Percentiles rank a stretch among this genome's conserved stretches.
Evolutionary conservation across 2,888 invertebrate genomes (phyloP).

Genomic region (Punctoribates punctum): DNA sequence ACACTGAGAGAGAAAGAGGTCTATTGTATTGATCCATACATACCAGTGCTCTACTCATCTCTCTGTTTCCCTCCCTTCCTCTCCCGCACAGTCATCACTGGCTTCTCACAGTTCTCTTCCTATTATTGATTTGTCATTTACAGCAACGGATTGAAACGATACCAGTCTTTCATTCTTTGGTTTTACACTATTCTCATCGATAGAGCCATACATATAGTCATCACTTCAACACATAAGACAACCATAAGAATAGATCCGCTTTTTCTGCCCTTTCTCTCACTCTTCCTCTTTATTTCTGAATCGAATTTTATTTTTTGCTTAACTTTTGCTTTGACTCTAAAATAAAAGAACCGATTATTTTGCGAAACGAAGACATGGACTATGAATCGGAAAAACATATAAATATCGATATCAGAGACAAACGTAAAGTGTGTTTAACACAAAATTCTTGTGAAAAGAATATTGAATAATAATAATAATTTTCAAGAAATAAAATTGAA

Average conservation of each 20-base stretch:
- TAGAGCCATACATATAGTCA: neutral
- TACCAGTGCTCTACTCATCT: slow-evolving; percentile 1
- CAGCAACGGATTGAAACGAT: neutral
- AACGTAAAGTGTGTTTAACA: too few species aligned
- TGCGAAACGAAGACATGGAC: too few species aligned
- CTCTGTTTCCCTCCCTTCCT: neutral
- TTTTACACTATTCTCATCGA: slow-evolving; percentile 5
- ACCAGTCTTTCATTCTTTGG: slow-evolving; percentile 4
- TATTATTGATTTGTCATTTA: slow-evolving; percentile 21
- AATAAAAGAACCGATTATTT: too few species aligned
- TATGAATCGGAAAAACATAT: too few species aligned
- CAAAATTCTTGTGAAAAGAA: too few species aligned
- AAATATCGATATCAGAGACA: too few species aligned
- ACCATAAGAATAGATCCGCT: neutral
- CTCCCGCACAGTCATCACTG: neutral
- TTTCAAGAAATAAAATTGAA: too few species aligned
- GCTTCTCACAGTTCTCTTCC: neutral
- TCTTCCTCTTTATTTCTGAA: too few species aligned
- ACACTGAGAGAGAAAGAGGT: neutral
- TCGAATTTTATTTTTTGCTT: too few species aligned
- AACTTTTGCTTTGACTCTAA: too few species aligned
- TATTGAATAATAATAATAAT: too few species aligned
- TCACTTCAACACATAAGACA: neutral
- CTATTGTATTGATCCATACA: slow-evolving; percentile 25
- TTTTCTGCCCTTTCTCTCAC: too few species aligned